Evolutionary conservation across 1,140 invertebrate species (phyloP).

Genomic region (Melipona quadrifasciata): DNA sequence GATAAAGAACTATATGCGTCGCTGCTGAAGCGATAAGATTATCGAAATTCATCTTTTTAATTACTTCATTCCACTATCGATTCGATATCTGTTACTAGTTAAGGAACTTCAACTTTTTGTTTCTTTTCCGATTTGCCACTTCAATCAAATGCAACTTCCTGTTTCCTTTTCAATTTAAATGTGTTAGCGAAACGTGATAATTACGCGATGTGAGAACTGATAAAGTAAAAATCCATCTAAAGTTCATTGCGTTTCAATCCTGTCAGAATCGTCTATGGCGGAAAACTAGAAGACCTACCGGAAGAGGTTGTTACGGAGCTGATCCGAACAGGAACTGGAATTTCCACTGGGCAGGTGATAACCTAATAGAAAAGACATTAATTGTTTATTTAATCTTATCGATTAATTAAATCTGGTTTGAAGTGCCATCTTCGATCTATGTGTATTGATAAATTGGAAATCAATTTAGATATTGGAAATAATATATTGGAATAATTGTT

Average conservation of each 20-base stretch:
- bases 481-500: too few species aligned
- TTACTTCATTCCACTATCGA: neutral
- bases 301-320: conserved; percentile 82
- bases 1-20: neutral
- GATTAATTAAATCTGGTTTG: too few species aligned
- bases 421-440: neutral
- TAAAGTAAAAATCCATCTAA: neutral
- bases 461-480: neutral
- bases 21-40: neutral
- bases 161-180: too few species aligned
- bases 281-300: conserved; percentile 84
- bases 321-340: conserved; percentile 89
- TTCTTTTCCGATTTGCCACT: neutral
- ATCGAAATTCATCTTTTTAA: neutral
- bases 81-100: conserved; percentile 6
- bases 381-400: conserved; percentile 28
- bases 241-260: neutral
- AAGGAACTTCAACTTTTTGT: neutral
- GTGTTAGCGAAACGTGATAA: neutral
- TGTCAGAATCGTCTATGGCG: conserved; percentile 86
- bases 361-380: neutral
- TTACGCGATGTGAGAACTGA: too few species aligned
- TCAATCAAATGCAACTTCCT: neutral
- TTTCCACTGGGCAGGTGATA: conserved; percentile 84
- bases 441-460: neutral